These are phyloP conservation scores for Carcinoscorpius rotundicauda DNA, from an alignment of 1,140 invertebrate species.

Conservation along the genomic window DNA sequence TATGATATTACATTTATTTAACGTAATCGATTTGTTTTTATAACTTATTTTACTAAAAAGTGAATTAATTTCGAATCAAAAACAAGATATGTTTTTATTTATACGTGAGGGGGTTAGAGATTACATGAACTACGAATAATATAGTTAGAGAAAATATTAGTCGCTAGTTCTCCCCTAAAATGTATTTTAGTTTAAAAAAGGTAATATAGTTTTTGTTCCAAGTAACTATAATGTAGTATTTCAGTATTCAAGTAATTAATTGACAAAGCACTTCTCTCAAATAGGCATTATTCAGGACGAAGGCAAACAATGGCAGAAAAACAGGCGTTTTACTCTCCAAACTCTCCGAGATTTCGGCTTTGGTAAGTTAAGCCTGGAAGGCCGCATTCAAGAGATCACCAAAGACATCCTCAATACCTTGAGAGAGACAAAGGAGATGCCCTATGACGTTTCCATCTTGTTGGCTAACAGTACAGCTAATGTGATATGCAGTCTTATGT, in stretches of 20 bases:
- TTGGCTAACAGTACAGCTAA: conserved; percentile 10
- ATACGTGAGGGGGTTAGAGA: too few species aligned
- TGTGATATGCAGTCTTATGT: conserved; percentile 17
- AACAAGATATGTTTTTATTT: too few species aligned
- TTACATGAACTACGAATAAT: too few species aligned
- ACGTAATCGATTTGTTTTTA: too few species aligned
- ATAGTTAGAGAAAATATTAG: too few species aligned
- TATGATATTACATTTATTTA: too few species aligned
- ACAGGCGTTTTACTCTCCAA: conserved; percentile 55
- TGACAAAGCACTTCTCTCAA: not conserved
- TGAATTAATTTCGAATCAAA: too few species aligned
- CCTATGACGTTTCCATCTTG: conserved; percentile 3
- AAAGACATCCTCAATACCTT: conserved; percentile 22
- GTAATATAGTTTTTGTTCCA: too few species aligned
- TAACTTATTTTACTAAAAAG: too few species aligned
- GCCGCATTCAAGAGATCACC: conserved; percentile 43
- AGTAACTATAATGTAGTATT: too few species aligned
- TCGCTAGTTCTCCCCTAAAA: too few species aligned
- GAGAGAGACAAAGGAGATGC: not conserved
- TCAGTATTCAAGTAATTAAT: not conserved
- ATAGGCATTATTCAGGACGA: conserved; percentile 33
- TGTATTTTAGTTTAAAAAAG: too few species aligned
- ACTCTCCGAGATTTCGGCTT: conserved; percentile 59
- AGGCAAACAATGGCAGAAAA: conserved; percentile 59
- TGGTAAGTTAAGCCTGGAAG: conserved; percentile 54